Evolutionary conservation across 2,113 vertebrate species (phyloP).

Genomic region (Elanoides forficatus): DNA sequence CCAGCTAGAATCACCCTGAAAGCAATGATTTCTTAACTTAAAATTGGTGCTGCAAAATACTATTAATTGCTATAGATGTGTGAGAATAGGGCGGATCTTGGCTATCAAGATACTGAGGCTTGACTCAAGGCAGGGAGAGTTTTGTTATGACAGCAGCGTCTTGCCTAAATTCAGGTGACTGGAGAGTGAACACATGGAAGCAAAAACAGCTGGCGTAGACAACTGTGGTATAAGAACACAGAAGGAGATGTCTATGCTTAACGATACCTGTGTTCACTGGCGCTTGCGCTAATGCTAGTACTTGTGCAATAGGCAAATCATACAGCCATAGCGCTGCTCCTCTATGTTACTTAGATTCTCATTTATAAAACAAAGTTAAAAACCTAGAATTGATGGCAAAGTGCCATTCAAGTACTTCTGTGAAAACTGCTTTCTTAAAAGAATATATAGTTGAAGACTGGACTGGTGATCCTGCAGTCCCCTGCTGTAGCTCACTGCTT

Average conservation of each 20-base stretch:
- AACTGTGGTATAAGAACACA: neutral
- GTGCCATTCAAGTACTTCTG: neutral
- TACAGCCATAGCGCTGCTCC: accelerated
- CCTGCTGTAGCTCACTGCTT: neutral
- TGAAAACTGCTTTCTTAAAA: neutral
- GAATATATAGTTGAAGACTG: neutral
- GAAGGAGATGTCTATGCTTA: neutral
- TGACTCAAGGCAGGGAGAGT: neutral
- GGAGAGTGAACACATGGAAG: neutral
- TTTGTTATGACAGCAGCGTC: neutral
- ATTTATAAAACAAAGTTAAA: neutral
- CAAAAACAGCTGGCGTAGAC: neutral
- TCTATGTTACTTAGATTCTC: neutral
- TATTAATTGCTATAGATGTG: neutral
- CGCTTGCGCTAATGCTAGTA: neutral
- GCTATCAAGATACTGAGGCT: neutral
- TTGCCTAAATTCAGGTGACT: neutral
- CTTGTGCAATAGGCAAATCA: neutral
- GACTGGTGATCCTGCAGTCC: neutral
- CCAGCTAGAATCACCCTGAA: neutral
- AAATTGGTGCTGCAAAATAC: neutral
- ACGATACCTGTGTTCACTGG: neutral
- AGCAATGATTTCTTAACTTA: neutral
- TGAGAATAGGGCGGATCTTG: neutral
- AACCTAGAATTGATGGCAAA: neutral